phyloP scores from a whole-genome alignment of 2,797 vertebrate species.

The Liparis tanakae region DNA sequence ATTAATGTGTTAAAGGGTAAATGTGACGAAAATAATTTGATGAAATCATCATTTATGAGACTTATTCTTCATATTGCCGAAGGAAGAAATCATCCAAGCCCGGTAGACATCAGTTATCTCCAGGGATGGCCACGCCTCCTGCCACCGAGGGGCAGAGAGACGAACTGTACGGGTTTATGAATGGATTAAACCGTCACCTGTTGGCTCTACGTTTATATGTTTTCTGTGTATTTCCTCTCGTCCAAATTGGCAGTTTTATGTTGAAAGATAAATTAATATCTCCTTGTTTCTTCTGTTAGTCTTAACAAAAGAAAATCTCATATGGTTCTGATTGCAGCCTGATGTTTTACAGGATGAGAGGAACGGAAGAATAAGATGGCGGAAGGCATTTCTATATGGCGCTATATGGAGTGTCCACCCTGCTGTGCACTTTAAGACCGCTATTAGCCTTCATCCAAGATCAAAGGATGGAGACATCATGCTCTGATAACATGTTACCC shows the following conservation, averaged over 20 bases:
- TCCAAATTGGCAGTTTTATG: not conserved
- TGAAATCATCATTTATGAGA: not conserved
- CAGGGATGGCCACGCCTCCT: not conserved
- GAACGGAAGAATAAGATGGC: no score
- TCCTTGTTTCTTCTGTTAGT: not conserved
- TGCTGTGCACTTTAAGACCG: no score
- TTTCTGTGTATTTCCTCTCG: not conserved
- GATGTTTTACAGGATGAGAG: no score
- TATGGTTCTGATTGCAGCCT: no score
- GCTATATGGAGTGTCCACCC: no score
- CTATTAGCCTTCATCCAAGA: no score
- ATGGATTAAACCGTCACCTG: not conserved
- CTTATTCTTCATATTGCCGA: not conserved
- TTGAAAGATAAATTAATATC: not conserved
- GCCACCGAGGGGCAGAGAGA: not conserved
- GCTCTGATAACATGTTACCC: no score
- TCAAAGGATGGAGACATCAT: no score
- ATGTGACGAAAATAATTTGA: not conserved
- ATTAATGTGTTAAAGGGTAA: slow-evolving; percentile 15
- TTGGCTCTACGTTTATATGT: not conserved
- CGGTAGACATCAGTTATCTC: not conserved
- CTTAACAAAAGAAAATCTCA: no score
- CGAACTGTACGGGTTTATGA: not conserved
- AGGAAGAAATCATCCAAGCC: not conserved
- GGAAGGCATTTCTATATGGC: no score